These are phyloP conservation scores for Orthonyx spaldingii DNA, from an alignment of 2,113 vertebrate genomes.

Conservation along the genomic window DNA sequence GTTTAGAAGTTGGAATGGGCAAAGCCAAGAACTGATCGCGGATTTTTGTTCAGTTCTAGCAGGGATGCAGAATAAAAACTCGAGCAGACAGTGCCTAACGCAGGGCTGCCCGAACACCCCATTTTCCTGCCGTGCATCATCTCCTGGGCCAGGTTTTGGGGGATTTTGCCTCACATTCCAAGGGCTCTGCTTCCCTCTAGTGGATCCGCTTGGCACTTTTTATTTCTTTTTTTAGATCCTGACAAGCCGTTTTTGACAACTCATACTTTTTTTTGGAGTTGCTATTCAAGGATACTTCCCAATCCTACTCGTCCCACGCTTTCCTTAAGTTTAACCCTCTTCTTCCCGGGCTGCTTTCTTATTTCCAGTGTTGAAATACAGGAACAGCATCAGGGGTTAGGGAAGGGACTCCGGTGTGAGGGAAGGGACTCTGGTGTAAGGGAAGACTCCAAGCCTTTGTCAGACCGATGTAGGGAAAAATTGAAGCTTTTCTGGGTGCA, in stretches of 20 bases:
- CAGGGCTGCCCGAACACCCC: accelerated
- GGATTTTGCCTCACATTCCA: not conserved
- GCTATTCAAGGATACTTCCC: not conserved
- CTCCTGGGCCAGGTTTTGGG: not conserved
- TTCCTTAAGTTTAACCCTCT: not conserved
- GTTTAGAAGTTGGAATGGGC: accelerated
- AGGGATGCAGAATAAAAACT: accelerated
- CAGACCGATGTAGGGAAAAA: not conserved
- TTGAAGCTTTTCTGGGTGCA: not conserved
- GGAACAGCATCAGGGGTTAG: too few relatives aligned
- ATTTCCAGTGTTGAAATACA: not conserved
- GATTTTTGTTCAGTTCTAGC: not conserved
- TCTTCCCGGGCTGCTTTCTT: not conserved
- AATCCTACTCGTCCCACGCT: not conserved
- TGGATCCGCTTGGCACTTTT: not conserved
- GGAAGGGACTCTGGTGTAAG: not conserved
- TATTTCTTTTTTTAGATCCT: not conserved
- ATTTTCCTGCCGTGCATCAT: accelerated
- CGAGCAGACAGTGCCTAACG: accelerated
- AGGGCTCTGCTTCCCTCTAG: slow-evolving; percentile 67
- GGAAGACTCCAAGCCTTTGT: not conserved
- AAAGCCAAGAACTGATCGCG: accelerated
- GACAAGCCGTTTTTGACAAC: not conserved
- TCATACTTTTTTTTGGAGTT: not conserved
- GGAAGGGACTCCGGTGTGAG: accelerated